These are phyloP conservation scores for Lagopus muta DNA, from an alignment of 2,113 vertebrate genomes.

Conservation along the genomic window DNA sequence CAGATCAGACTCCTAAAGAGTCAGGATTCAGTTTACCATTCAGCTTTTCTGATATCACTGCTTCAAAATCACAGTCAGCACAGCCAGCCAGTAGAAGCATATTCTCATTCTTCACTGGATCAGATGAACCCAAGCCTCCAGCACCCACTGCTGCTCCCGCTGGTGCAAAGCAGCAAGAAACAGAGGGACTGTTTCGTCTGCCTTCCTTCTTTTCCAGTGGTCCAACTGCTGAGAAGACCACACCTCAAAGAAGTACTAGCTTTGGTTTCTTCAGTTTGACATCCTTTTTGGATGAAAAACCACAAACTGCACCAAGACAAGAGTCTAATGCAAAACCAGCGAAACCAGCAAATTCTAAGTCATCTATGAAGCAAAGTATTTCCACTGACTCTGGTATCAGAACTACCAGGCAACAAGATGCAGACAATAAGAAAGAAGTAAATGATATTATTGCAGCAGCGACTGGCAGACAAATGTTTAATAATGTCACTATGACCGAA, in stretches of 20 bases:
- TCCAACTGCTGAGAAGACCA: constrained; percentile 73
- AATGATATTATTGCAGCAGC: constrained; percentile 26
- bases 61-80: constrained; percentile 44
- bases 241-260: constrained; percentile 75
- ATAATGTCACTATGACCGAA: not conserved
- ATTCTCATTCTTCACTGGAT: constrained; percentile 84
- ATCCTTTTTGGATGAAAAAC: constrained; percentile 85
- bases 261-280: constrained; percentile 85
- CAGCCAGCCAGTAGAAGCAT: constrained; percentile 77
- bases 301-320: constrained; percentile 49
- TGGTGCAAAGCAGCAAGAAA: constrained; percentile 65
- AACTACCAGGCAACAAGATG: not conserved
- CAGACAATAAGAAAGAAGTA: not conserved
- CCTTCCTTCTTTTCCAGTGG: constrained; percentile 84
- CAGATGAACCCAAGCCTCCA: constrained; percentile 64
- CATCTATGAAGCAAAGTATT: constrained; percentile 8
- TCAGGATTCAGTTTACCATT: constrained; percentile 82
- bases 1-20: constrained; percentile 69
- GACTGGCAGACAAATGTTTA: constrained; percentile 16
- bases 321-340: constrained; percentile 9
- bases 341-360: constrained; percentile 27
- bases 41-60: constrained; percentile 64
- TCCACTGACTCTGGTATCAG: not conserved
- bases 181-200: constrained; percentile 83
- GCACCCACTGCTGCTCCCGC: constrained; percentile 34